Conservation (phyloP, 2,888 invertebrate genomes). For the Zaprionus obscuricornis region DNA sequence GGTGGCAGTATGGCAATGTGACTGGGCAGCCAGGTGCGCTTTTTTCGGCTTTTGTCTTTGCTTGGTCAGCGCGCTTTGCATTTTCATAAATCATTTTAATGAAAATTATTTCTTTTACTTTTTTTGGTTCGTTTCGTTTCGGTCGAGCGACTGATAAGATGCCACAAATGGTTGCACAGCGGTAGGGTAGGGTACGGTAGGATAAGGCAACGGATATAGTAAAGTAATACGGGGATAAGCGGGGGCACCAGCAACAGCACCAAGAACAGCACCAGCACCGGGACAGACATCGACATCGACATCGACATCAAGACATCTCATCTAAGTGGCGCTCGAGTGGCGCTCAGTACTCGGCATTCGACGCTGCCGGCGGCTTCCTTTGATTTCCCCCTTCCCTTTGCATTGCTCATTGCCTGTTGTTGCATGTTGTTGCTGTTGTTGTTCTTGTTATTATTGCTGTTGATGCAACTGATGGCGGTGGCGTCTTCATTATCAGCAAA, state of each 20-base stretch:
- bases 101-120: conserved; percentile 60
- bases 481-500: conserved; percentile 82
- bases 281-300: conserved; percentile 22
- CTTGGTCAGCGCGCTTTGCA: conserved; percentile 71
- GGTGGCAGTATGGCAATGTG: too few species aligned
- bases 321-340: conserved; percentile 71
- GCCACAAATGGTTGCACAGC: background rate
- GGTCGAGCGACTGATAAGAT: conserved; percentile 51
- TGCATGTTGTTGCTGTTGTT: conserved; percentile 36
- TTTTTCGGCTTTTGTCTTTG: conserved; percentile 34
- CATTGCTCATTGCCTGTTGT: too few species aligned
- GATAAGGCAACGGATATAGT: conserved; percentile 2
- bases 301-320: conserved; percentile 76
- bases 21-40: conserved; percentile 50
- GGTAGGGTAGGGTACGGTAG: background rate
- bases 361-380: conserved; percentile 60
- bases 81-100: conserved; percentile 78
- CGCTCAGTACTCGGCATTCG: too few species aligned
- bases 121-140: conserved; percentile 38
- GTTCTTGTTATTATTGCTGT: conserved; percentile 11
- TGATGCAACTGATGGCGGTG: conserved; percentile 68
- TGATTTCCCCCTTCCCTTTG: conserved; percentile 64
- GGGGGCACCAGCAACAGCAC: background rate
- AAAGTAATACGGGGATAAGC: too few species aligned
- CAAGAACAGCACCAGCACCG: too few species aligned